Base-by-base conservation (phyloP, 2,113 vertebrate species). In the Cynoglossus semilaevis region DNA sequence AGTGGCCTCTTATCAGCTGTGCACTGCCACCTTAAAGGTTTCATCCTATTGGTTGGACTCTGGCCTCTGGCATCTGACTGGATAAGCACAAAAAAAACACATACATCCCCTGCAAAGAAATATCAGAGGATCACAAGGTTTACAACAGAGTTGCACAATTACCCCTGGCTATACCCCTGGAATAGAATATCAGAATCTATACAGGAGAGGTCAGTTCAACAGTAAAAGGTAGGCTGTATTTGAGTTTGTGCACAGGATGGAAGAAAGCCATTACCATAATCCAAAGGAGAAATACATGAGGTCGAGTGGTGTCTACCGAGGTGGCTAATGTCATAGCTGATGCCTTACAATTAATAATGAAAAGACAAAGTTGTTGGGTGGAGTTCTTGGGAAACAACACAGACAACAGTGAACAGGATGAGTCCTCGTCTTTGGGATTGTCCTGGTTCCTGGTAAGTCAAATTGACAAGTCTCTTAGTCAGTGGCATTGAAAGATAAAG, bases 401-500 rank as follows among this genome's bases (percentile, higher is more conserved):
- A 69, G 83, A 85, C 60, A 63, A 57, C 58, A 80, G 75, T 59
- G 82, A 85, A 34, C 76, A 70, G 60, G 87, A 86, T 49, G 83
- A 87, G 17, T 67, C 71, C 49, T 74, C 45, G 3, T 71, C 72
- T 22, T 67, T 72, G 38, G 83, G 68, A 67, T 71, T 58, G 0
- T 81, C 86, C 15, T 92, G 70, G 88, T 90, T 79, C 54, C 76
- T 87, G 88, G 87, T 91, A 84, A 91, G 91, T 87, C 35, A 50
- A n/a, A 41, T 16, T 22, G 54, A 52, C 37, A 19, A 50, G 59
- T 70, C 11, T 44, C n/a, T 17, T 44, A 42, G 13, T 56, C 9
- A 6, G 18, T 43, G 37, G 17, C 18, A 45, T 55, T 37, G 42
- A 58, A 36, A 54, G 16, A 15, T 71, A 16, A 15, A 63, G 48